phyloP scores from a whole-genome alignment of 2,888 invertebrate genomes.

The Eremobia ochroleuca region DNA sequence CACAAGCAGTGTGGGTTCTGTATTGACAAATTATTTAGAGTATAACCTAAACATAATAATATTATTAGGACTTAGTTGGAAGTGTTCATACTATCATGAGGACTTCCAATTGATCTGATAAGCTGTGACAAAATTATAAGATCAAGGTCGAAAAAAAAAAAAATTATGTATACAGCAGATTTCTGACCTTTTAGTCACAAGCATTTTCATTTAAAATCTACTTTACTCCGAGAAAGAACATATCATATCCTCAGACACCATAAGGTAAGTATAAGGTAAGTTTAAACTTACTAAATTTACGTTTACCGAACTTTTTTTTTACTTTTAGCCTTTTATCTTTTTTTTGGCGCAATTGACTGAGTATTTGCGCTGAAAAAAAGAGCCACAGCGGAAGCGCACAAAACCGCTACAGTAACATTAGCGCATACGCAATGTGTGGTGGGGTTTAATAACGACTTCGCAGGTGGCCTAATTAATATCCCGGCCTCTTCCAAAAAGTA shows the following conservation, averaged over 20 bases:
- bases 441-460: constrained; percentile 16
- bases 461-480: constrained; percentile 43
- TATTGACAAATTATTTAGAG: background rate
- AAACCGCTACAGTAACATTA: constrained; percentile 12
- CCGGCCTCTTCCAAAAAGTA: constrained; percentile 15
- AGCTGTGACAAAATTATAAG: background rate
- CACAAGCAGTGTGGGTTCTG: constrained; percentile 1
- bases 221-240: background rate
- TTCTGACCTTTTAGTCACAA: no score
- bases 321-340: no score
- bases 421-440: constrained; percentile 37
- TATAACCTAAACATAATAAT: background rate
- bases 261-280: background rate
- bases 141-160: no score
- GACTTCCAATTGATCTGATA: background rate
- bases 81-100: background rate
- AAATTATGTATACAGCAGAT: no score
- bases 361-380: constrained; percentile 11
- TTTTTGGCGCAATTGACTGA: no score
- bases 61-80: background rate
- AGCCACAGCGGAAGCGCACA: constrained; percentile 12
- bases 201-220: background rate
- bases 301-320: no score
- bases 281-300: no score
- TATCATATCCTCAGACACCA: background rate